Evolutionary conservation across 2,888 invertebrate species (phyloP), one percentile per base, ranked within the genome.

Genomic region (Lamellibrachia columna): DNA sequence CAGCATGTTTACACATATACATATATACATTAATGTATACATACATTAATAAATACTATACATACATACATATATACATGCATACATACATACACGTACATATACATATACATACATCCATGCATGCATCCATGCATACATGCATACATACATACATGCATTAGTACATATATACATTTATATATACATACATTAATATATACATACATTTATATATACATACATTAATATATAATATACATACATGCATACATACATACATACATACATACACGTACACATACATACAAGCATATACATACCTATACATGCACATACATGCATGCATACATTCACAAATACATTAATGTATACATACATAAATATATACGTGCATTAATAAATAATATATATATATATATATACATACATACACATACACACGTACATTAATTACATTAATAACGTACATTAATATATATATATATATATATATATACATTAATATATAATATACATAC

Each of bases 211-310:
- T 55, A 55, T 55, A 28, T 52, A 11, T 11, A 90, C 90, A 40
- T 28, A 28, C 28, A 28, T 28, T 28, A 28, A 28, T 28, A 0
- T 28, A 28, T 28, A 28, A 28, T 28, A 22, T 90, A 90, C 1
- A 90, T 22, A 90, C 15, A n/a, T 90, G n/a, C n/a, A 90, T 15
- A 90, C n/a, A 90, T 1, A 22, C n/a, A 90, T 90, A 90, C n/a
- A 90, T 90, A 90, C 90, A 90, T 90, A 90, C n/a, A 90, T 90
- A 90, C n/a, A 90, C 15, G n/a, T 90, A 90, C n/a, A 90, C n/a
- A 90, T 90, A 90, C n/a, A 28, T 28, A 28, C 28, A 28, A 28
- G 28, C 28, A 28, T 28, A 28, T 0, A 28, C 28, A 28, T 28
- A 28, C 28, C 28, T 0, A 28, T 28, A 28, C 28, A 28, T 28